phyloP scores from a whole-genome alignment of 1,140 invertebrate species.

The Gonioctena quinquepunctata region DNA sequence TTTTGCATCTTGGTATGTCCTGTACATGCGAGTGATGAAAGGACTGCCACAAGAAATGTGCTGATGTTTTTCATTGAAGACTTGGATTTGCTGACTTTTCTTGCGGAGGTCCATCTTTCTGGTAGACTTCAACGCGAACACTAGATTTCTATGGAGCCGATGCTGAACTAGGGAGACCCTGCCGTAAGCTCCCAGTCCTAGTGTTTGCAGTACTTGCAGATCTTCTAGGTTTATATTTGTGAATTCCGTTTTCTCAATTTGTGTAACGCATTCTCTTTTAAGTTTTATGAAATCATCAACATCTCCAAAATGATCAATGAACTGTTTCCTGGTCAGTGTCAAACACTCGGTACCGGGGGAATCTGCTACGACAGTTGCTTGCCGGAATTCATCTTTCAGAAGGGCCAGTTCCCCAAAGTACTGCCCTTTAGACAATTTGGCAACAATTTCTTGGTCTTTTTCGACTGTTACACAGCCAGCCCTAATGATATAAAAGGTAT shows the following conservation, averaged over 20 bases:
- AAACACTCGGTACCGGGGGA: slow-evolving; percentile 88
- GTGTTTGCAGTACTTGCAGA: slow-evolving; percentile 79
- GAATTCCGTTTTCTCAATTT: slow-evolving; percentile 56
- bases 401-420: slow-evolving; percentile 81
- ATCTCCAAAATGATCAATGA: slow-evolving; percentile 50
- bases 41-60: slow-evolving; percentile 73
- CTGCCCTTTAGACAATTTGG: slow-evolving; percentile 69
- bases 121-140: slow-evolving; percentile 88
- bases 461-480: slow-evolving; percentile 83
- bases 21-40: slow-evolving; percentile 74
- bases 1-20: slow-evolving; percentile 92
- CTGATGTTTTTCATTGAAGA: slow-evolving; percentile 89
- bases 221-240: slow-evolving; percentile 74
- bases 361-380: slow-evolving; percentile 85
- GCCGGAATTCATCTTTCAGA: slow-evolving; percentile 78
- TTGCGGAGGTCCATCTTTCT: slow-evolving; percentile 93
- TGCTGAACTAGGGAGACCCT: slow-evolving; percentile 78
- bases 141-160: slow-evolving; percentile 64
- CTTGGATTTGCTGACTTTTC: slow-evolving; percentile 83
- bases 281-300: slow-evolving; percentile 40
- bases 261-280: not conserved
- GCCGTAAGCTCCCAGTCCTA: slow-evolving; percentile 93
- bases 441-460: slow-evolving; percentile 62
- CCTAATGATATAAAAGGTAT: slow-evolving; percentile 95
- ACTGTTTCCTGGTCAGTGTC: slow-evolving; percentile 77